phyloP scores from a whole-genome alignment of 1,140 invertebrate species.

The Coelopa frigida region DNA sequence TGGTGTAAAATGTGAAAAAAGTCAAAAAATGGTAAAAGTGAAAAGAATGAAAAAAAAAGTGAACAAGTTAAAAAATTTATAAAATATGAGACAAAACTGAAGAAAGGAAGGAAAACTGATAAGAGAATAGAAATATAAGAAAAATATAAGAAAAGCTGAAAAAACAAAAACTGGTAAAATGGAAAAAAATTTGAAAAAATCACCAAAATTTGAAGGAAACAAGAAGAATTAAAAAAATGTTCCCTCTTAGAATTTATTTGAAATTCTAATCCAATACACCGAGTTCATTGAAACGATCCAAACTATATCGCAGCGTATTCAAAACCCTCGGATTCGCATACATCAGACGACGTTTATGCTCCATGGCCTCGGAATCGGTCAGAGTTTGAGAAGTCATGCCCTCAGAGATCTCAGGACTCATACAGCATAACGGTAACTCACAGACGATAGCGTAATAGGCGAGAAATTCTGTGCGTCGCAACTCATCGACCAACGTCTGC shows the following conservation, averaged over 20 bases:
- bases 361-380: constrained; percentile 10
- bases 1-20: no score
- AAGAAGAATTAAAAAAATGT: not conserved
- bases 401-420: constrained; percentile 14
- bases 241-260: not conserved
- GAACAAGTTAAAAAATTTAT: no score
- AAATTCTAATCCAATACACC: constrained; percentile 22
- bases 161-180: no score
- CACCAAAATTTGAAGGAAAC: not conserved
- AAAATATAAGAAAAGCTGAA: no score
- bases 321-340: constrained; percentile 22
- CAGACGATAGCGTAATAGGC: constrained; percentile 25
- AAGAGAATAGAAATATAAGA: no score
- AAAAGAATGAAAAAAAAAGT: no score
- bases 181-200: no score
- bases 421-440: constrained; percentile 29
- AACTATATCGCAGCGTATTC: constrained; percentile 15
- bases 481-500: constrained; percentile 23
- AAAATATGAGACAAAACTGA: no score
- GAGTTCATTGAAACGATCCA: constrained; percentile 22
- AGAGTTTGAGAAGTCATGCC: constrained; percentile 22
- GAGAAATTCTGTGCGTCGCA: constrained; percentile 33
- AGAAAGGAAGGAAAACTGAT: no score
- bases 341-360: constrained; percentile 18
- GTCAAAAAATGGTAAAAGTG: no score